phyloP scores from a whole-genome alignment of 64 coral and sea anemone species.

The Pocillopora verrucosa region DNA sequence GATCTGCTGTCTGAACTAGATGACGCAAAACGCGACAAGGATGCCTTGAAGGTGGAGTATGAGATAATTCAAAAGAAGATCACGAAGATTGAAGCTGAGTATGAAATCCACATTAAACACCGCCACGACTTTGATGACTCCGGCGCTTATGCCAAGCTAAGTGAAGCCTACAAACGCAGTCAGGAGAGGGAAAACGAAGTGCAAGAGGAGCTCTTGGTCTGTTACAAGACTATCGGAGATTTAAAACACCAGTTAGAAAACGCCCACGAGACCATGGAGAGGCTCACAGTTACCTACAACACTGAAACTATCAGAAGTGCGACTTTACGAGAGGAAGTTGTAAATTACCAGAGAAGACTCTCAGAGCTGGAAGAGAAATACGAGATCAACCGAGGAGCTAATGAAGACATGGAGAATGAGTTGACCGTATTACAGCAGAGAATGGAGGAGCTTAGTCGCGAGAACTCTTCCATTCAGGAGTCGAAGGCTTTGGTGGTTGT shows the following conservation, averaged over 20 bases:
- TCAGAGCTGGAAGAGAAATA: constrained; percentile 92
- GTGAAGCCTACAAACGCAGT: constrained; percentile 85
- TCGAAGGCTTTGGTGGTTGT: constrained; percentile 67
- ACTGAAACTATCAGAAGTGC: constrained; percentile 59
- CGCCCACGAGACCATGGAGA: constrained; percentile 52
- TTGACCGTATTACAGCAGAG: constrained; percentile 82
- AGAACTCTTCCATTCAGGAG: constrained; percentile 70
- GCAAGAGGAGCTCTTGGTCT: constrained; percentile 71
- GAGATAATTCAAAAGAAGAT: constrained; percentile 78
- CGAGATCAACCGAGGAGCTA: constrained; percentile 75
- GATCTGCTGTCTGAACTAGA: constrained; percentile 80
- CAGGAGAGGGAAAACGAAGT: constrained; percentile 94
- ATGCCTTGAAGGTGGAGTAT: constrained; percentile 67
- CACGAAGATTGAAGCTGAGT: constrained; percentile 81
- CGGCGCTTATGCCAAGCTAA: constrained; percentile 68
- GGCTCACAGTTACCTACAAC: constrained; percentile 62
- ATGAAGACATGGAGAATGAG: constrained; percentile 82
- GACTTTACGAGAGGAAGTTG: constrained; percentile 69
- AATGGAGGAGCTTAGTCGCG: constrained; percentile 54
- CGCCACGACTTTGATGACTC: constrained; percentile 82
- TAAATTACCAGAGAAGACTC: constrained; percentile 73
- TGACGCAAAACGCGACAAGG: constrained; percentile 60
- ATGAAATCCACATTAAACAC: constrained; percentile 77
- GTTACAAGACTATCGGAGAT: constrained; percentile 64
- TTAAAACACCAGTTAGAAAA: constrained; percentile 66